A percentile compares a stretch with the other conserved stretches of the same genome.
Evolutionary conservation across 30 jellyfish, hydroid and myxozoan genomes (phyloP).

Genomic region (Aurelia coerulea): DNA sequence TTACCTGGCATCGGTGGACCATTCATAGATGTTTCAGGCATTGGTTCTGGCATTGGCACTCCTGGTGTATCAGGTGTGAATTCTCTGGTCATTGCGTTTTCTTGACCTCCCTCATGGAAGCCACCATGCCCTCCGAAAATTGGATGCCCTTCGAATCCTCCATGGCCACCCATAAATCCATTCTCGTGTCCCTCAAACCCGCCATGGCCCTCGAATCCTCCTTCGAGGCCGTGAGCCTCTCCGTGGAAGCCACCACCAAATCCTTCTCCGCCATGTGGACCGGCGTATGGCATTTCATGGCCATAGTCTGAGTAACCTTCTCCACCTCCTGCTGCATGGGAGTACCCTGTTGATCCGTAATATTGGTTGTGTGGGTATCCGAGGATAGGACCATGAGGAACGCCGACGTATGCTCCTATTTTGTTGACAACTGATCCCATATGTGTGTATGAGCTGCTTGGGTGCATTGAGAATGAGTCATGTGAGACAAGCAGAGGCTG

Average conservation of each 20-base stretch:
- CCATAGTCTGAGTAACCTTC: slow-evolving; percentile 73
- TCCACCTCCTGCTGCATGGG: slow-evolving; percentile 69
- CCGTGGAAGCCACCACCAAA: slow-evolving; percentile 24
- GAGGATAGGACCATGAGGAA: slow-evolving; percentile 91
- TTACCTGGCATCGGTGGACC: slow-evolving; percentile 56
- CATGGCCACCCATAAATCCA: slow-evolving; percentile 38
- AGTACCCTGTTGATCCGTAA: slow-evolving; percentile 88
- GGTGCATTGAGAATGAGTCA: slow-evolving; percentile 90
- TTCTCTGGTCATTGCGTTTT: slow-evolving; percentile 60
- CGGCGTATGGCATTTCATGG: slow-evolving; percentile 73
- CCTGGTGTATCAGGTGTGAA: slow-evolving; percentile 45
- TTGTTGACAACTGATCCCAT: slow-evolving; percentile 95
- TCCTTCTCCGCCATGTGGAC: slow-evolving; percentile 33
- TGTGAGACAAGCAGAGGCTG: slow-evolving; percentile 94
- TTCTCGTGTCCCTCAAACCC: slow-evolving; percentile 6
- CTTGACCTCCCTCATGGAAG: slow-evolving; percentile 41
- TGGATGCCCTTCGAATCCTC: slow-evolving; percentile 21
- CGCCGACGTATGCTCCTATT: slow-evolving; percentile 93
- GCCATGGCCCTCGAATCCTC: slow-evolving; percentile 48
- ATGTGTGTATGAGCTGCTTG: slow-evolving; percentile 78
- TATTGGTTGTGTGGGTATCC: slow-evolving; percentile 90
- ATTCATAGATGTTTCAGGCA: slow-evolving; percentile 48
- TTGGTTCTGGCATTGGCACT: slow-evolving; percentile 57
- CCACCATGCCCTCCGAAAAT: slow-evolving; percentile 46
- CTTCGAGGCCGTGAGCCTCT: slow-evolving; percentile 63